Evolutionary conservation across 2,888 invertebrate genomes (phyloP), one percentile per base, ranked within the genome.

Genomic region (Ypsolopha scabrella): DNA sequence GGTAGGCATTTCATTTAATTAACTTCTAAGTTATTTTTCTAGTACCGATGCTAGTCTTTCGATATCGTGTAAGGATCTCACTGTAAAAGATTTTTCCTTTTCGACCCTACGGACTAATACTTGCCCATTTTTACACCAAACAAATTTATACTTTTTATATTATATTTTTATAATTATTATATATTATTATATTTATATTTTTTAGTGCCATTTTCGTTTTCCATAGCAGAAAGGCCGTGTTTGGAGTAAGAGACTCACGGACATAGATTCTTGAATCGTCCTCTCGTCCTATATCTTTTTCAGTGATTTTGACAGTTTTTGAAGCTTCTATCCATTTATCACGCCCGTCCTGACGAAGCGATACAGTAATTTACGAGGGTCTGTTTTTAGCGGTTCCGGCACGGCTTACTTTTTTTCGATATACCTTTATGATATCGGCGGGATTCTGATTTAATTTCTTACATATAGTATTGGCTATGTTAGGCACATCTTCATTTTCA

Each of bases 81-180:
- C n/a, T n/a, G n/a, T n/a, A n/a, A n/a, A 39, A 39, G 11, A 4
- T 6, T 4, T 13, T 6, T 13, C 9, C 9, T 43, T 43, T 13
- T 44, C 0, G 70, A 70, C 0, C 80, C 94, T 54, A 72, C 75
- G 35, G 87, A 87, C 6, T 94, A 92, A 14, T 3, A 44, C 33
- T 6, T 14, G 33, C 8, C 44, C 44, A 44, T 44, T 44, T 44
- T 44, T 44, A 24, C 44, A 44, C 44, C 44, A 44, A 6, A 44
- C 44, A 24, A 7, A 44, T 10, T 44, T 44, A 10, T 24, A 44
- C n/a, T n/a, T n/a, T n/a, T n/a, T n/a, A n/a, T n/a, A n/a, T n/a
- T n/a, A n/a, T n/a, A n/a, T n/a, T n/a, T n/a, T n/a, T n/a, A n/a
- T n/a, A n/a, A n/a, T n/a, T 41, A 41, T 6, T 10, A 6, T 11